These are phyloP conservation scores for Baronia brevicornis DNA, from an alignment of 2,888 invertebrate genomes.

Conservation along the genomic window DNA sequence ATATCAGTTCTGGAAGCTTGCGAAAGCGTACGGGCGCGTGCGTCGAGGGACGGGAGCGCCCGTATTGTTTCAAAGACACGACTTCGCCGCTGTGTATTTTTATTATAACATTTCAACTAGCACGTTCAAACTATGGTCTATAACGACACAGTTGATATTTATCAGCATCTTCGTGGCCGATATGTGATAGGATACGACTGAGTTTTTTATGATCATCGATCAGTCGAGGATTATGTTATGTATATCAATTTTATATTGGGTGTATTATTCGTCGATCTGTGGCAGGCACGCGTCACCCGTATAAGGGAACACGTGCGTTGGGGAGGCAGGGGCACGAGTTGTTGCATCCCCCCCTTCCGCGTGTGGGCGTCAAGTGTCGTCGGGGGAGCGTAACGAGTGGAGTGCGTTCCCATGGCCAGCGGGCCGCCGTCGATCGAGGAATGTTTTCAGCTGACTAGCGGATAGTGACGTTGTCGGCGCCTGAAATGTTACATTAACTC, in stretches of 20 bases:
- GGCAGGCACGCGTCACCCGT: slow-evolving; percentile 1
- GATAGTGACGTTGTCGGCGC: slow-evolving; percentile 48
- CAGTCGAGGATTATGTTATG: no score
- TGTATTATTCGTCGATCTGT: no score
- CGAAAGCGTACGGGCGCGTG: neutral
- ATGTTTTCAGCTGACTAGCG: slow-evolving; percentile 55
- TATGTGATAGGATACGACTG: no score
- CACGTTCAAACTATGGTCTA: no score
- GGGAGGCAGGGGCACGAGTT: no score
- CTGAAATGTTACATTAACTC: slow-evolving; percentile 24
- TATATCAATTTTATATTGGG: no score
- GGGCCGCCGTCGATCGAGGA: slow-evolving; percentile 63
- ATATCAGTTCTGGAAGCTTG: slow-evolving; percentile 24
- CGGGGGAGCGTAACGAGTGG: slow-evolving; percentile 52
- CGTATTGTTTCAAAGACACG: slow-evolving; percentile 6
- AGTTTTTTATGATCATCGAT: no score
- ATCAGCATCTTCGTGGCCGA: no score
- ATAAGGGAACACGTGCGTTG: slow-evolving; percentile 9
- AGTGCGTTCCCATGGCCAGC: slow-evolving; percentile 54
- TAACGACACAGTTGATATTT: no score
- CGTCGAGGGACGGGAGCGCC: slow-evolving; percentile 8
- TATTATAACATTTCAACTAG: no score
- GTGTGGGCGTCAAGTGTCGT: slow-evolving; percentile 47
- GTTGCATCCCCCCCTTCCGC: slow-evolving; percentile 2
- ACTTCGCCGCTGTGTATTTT: no score